These are phyloP conservation scores for Copsychus sechellarum DNA, from an alignment of 2,113 vertebrate species.

Conservation along the genomic window DNA sequence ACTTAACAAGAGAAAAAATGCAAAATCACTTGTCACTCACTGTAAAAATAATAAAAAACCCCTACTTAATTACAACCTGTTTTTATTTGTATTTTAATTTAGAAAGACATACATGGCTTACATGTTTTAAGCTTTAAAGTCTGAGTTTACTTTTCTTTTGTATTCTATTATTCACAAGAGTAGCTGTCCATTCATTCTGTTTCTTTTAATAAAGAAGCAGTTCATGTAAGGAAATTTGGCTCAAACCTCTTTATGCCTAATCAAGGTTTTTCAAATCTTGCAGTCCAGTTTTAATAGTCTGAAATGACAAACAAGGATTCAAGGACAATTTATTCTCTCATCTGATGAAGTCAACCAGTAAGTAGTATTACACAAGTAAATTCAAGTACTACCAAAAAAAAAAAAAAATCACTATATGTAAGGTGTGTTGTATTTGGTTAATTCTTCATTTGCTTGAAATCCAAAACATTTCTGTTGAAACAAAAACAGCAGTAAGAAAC, in stretches of 20 bases:
- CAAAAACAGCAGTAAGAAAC: neutral
- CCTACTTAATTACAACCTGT: neutral
- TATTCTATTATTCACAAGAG: neutral
- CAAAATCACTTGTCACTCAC: neutral
- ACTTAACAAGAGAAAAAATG: neutral
- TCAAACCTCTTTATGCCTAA: neutral
- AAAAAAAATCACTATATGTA: neutral
- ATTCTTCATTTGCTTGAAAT: neutral
- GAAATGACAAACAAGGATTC: neutral
- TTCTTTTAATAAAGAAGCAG: neutral
- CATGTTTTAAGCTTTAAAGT: neutral
- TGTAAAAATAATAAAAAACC: neutral
- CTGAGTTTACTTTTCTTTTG: neutral
- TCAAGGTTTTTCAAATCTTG: neutral
- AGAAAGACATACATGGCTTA: neutral
- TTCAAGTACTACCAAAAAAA: neutral
- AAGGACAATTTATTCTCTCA: neutral
- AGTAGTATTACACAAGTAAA: neutral
- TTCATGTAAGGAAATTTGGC: neutral
- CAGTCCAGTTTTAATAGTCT: neutral
- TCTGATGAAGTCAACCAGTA: neutral
- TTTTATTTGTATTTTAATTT: neutral
- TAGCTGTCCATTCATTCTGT: neutral
- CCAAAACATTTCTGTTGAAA: neutral
- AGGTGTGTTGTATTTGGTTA: neutral